Base-by-base conservation (phyloP, 1,140 invertebrate genomes). In the Ptiloglossa arizonensis region DNA sequence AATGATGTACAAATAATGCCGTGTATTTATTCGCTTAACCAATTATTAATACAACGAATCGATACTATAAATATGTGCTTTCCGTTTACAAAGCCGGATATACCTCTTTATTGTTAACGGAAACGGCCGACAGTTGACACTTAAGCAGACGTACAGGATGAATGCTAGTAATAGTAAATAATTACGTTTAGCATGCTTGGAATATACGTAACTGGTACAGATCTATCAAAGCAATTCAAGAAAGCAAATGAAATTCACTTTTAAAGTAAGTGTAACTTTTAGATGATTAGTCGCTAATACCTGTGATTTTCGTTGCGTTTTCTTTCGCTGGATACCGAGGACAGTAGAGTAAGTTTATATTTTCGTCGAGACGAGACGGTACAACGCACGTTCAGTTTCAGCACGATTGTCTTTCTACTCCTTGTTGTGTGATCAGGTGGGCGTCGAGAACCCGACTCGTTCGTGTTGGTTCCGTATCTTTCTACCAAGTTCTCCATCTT, bases 71-170 rank as follows among this genome's bases (percentile, higher is more conserved):
- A 67, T 56, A 66, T 29, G 24, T 67, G 24, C 50, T 67, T 74
- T 74, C 72, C 72, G 62, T 56, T 67, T 41, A 5, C 15, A 22
- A 62, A 74, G 24, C 72, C 72, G 72, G 72, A 74, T 41, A 74
- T 56, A 64, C 22, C 48, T 74, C 72, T 74, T 67, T 74, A 74
- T 67, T 74, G 72, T 74, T 73, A 73, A 64, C 72, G 72, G 72
- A 74, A 74, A 67, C 50, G 38, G 72, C 29, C 72, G 72, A 67
- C 72, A 56, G 66, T 62, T 63, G 48, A 74, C 72, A 74, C 62
- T 74, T 56, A 56, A 56, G n/a, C 62, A 67, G n/a, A 29, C 50
- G 62, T 56, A 67, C 38, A 56, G 72, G 48, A 74, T 67, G 41
- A 66, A 67, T 32, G 72, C 29, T 29, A 22, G 50, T 56, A 67